These are phyloP conservation scores for Eledone cirrhosa DNA, from an alignment of 2,888 invertebrate genomes.

Conservation along the genomic window DNA sequence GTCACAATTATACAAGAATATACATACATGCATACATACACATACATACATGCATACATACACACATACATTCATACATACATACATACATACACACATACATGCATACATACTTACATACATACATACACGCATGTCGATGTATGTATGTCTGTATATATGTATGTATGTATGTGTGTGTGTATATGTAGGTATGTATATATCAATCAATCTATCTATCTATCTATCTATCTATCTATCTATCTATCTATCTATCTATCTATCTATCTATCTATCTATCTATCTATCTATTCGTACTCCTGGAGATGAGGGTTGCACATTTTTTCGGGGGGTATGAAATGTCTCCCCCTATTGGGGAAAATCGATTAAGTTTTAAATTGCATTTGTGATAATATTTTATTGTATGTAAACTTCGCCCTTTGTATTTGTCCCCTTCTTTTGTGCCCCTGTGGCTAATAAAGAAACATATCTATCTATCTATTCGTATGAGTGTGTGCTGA, in stretches of 20 bases:
- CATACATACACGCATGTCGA: background rate
- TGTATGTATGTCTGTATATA: background rate
- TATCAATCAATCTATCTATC: background rate
- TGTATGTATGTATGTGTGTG: background rate
- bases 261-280: slow-evolving; percentile 18
- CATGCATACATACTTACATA: background rate
- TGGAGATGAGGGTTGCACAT: too few relatives aligned
- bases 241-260: slow-evolving; percentile 18
- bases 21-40: too few relatives aligned
- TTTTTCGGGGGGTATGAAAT: too few relatives aligned
- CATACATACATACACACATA: background rate
- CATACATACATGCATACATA: background rate
- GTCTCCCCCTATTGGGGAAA: too few relatives aligned
- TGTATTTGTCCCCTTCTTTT: too few relatives aligned
- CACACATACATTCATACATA: background rate
- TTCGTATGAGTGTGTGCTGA: background rate
- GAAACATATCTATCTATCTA: slow-evolving; percentile 6
- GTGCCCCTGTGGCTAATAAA: too few relatives aligned
- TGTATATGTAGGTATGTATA: background rate
- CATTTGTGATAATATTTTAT: too few relatives aligned
- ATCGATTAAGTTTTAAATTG: too few relatives aligned
- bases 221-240: background rate
- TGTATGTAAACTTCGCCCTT: too few relatives aligned
- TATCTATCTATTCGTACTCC: background rate
- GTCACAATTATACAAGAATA: background rate